These are phyloP conservation scores for Hesperia comma DNA, from an alignment of 2,888 invertebrate species.

Conservation along the genomic window DNA sequence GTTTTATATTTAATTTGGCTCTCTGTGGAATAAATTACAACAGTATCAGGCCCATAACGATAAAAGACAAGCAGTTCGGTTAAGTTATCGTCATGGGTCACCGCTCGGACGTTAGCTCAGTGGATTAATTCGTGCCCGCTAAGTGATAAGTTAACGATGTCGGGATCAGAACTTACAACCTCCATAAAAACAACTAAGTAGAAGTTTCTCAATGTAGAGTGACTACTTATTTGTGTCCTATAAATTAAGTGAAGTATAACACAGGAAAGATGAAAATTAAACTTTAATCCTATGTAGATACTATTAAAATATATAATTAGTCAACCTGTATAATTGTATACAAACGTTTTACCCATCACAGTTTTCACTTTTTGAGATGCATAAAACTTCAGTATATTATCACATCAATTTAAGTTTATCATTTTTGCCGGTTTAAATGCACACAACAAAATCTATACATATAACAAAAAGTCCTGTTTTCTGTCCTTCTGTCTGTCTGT, in stretches of 20 bases:
- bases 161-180: slow-evolving; percentile 62
- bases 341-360: no score
- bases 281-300: no score
- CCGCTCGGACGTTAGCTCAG: slow-evolving; percentile 71
- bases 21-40: slow-evolving; percentile 80
- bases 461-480: no score
- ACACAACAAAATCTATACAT: no score
- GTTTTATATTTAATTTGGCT: slow-evolving; percentile 84
- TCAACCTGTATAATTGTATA: no score
- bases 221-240: background rate
- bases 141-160: slow-evolving; percentile 75
- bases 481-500: no score
- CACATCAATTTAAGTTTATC: no score
- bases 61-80: slow-evolving; percentile 70
- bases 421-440: no score
- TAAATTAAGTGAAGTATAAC: background rate
- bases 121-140: slow-evolving; percentile 77
- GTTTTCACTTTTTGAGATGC: no score
- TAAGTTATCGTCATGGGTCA: slow-evolving; percentile 74
- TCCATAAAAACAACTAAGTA: slow-evolving; percentile 54
- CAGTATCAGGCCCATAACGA: slow-evolving; percentile 75
- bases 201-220: slow-evolving; percentile 43
- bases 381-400: no score
- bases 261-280: background rate
- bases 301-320: no score